phyloP scores from a whole-genome alignment of 2,797 vertebrate species.

The Sebastolobus alascanus region DNA sequence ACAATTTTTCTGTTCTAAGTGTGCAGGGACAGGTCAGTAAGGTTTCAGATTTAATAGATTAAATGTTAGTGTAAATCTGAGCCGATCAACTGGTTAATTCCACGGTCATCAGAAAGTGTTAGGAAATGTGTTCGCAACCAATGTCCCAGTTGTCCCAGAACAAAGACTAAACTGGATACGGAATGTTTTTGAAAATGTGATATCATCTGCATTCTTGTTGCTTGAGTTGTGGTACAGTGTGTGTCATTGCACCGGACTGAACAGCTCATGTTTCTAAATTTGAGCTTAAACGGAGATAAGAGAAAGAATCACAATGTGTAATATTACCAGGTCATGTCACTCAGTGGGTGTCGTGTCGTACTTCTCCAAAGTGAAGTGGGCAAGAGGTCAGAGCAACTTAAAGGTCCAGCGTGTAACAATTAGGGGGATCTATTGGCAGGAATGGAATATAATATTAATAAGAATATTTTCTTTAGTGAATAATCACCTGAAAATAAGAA shows the following conservation, averaged over 20 bases:
- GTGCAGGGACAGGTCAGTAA: conserved; percentile 17
- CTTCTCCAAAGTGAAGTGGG: neutral
- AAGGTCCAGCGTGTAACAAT: too few relatives aligned
- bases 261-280: conserved; percentile 10
- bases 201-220: conserved; percentile 15
- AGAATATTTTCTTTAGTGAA: too few relatives aligned
- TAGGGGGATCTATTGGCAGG: too few relatives aligned
- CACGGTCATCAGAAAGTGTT: conserved; percentile 48
- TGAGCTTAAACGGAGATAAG: neutral
- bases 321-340: neutral
- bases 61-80: conserved; percentile 51
- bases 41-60: conserved; percentile 47
- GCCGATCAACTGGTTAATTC: conserved; percentile 52
- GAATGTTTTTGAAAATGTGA: conserved; percentile 11
- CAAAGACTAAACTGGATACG: conserved; percentile 14
- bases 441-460: too few relatives aligned
- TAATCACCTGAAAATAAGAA: too few relatives aligned
- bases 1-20: neutral
- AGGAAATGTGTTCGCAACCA: conserved; percentile 18
- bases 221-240: neutral
- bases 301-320: neutral
- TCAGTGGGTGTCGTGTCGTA: neutral
- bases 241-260: neutral
- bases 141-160: conserved; percentile 2
- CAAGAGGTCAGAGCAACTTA: neutral